Evolutionary conservation across 2,113 vertebrate species (phyloP).

Genomic region (Caranx melampygus): DNA sequence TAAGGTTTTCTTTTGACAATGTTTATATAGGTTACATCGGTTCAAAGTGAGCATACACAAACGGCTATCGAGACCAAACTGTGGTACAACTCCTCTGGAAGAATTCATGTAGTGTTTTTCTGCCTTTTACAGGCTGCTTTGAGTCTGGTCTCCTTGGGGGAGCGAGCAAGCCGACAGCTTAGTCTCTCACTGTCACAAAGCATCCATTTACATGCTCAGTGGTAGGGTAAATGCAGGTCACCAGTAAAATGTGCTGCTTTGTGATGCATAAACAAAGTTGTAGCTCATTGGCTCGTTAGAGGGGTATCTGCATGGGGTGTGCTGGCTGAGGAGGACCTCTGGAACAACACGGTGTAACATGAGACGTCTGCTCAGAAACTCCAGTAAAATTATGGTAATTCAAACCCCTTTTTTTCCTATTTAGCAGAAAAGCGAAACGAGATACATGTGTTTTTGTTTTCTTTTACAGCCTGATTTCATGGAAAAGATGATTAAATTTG

Average conservation of each 20-base stretch:
- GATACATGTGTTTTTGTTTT: not conserved
- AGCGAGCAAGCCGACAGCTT: constrained; percentile 30
- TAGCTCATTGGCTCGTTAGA: constrained; percentile 39
- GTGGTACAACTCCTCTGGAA: not conserved
- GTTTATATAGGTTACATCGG: not conserved
- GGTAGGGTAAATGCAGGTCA: constrained; percentile 69
- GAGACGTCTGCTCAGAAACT: constrained; percentile 2
- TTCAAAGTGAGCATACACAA: not conserved
- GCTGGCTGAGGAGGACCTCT: constrained; percentile 15
- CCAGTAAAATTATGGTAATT: not conserved
- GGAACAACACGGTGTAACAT: constrained; percentile 13
- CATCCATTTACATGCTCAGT: constrained; percentile 60
- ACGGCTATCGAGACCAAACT: not conserved
- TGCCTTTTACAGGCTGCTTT: constrained; percentile 35
- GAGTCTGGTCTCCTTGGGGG: constrained; percentile 25
- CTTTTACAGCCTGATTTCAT: not conserved
- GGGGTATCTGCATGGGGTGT: constrained; percentile 6
- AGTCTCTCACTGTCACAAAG: constrained; percentile 71
- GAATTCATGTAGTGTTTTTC: not conserved
- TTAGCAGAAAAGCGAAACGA: not conserved
- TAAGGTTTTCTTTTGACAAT: not conserved
- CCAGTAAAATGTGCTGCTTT: constrained; percentile 66
- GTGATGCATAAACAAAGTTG: constrained; percentile 62
- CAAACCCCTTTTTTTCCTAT: not conserved
- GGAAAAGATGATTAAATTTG: not conserved